Percentiles rank a stretch among this genome's conserved stretches.
phyloP scores from a whole-genome alignment of 2,797 vertebrate genomes.

The Manis javanica region DNA sequence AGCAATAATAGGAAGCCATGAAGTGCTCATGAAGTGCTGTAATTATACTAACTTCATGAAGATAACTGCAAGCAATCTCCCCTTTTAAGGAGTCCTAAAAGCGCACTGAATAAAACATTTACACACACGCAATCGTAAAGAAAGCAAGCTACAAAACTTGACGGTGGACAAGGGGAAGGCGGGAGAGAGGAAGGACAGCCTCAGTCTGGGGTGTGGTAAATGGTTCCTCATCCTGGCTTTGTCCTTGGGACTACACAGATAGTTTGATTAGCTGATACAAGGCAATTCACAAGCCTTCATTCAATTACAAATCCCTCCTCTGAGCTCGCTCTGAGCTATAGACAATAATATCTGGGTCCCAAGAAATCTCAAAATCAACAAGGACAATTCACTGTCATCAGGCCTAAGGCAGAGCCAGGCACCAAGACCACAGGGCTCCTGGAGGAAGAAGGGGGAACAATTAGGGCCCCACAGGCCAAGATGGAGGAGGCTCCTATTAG shows the following conservation, averaged over 20 bases:
- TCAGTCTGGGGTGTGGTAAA: neutral
- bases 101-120: neutral
- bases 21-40: neutral
- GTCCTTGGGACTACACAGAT: neutral
- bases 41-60: neutral
- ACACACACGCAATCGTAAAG: neutral
- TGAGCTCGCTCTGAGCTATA: neutral
- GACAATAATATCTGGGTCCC: neutral
- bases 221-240: neutral
- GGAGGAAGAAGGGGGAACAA: no score
- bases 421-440: neutral
- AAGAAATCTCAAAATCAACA: neutral
- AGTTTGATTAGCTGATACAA: neutral
- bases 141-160: neutral
- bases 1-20: neutral
- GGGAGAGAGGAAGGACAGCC: no score
- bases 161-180: neutral
- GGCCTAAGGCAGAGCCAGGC: neutral
- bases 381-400: neutral
- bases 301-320: neutral
- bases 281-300: neutral
- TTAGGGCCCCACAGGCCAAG: neutral
- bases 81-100: slow-evolving; percentile 2
- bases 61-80: neutral
- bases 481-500: neutral